Base-by-base conservation (phyloP, 2,113 vertebrate species). In the Poeciliopsis occidentalis region DNA sequence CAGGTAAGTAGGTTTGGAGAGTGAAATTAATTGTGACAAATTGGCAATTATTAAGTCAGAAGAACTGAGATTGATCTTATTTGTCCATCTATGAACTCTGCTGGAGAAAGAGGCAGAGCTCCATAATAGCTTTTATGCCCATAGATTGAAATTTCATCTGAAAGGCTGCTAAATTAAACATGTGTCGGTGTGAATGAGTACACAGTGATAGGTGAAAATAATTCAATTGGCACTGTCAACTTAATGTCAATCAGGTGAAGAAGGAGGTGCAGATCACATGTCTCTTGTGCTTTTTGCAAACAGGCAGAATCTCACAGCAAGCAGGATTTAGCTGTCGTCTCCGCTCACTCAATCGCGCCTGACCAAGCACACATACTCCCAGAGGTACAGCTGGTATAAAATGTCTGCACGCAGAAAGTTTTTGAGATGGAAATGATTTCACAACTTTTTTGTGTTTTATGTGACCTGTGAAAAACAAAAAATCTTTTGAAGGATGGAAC, bases 11-110 rank as follows among this genome's bases (percentile, higher is more conserved):
- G 84, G 88, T 77, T 90, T 85, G 69, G 68, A 69, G 70, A 73
- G 86, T 86, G 69, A 82, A 80, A 91, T 90, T 83, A 90, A 90
- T 91, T 89, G 84, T 82, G 87, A 90, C 87, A 90, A 92, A 91
- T 79, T 82, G 84, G 75, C 85, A 90, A 89, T 91, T 90, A 90
- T 88, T 89, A 34, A 83, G 78, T 78, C 76, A 31, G 32, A 60
- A 15, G 39, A 83, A 84, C 62, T 77, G 80, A 86, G 82, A 88
- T 86, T 85, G 90, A 88, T 89, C 82, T 80, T 87, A 79, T 91
- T 91, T 86, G 86, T 81, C 90, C 66, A 51, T 89, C 79, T 66
- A 69, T 64, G 72, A 60, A 54, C 64, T 82, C 19, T 67, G 75
- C 82, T 65, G 64, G 22, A 76, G 78, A 84, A 76, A 13, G 26